Conservation (phyloP, 1,140 invertebrate species). For the Cherax quadricarinatus region DNA sequence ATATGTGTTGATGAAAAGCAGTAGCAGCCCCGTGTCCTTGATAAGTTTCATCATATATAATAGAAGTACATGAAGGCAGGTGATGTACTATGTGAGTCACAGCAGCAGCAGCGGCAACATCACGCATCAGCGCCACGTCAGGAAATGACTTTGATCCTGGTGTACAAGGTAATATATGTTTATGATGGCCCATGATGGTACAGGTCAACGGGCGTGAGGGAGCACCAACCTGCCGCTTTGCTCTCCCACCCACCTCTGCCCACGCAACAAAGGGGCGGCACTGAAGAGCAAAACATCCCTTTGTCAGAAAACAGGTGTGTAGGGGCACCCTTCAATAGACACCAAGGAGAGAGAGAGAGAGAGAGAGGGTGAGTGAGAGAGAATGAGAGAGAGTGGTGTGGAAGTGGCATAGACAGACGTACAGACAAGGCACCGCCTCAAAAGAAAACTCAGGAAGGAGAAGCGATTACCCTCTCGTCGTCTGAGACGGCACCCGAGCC, state of each 20-base stretch:
- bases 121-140: neutral
- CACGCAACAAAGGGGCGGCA: neutral
- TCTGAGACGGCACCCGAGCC: neutral
- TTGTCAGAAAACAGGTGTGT: conserved; percentile 12
- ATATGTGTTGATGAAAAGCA: too few species aligned
- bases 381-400: too few species aligned
- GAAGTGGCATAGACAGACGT: neutral
- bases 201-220: neutral
- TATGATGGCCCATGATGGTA: neutral
- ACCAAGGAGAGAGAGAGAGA: neutral
- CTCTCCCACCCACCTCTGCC: too few species aligned
- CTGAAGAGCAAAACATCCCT: neutral
- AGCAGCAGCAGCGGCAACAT: neutral
- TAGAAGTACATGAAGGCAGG: neutral
- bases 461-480: neutral
- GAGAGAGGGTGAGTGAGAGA: too few species aligned
- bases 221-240: neutral
- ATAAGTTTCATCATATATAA: neutral
- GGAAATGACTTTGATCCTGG: conserved; percentile 3
- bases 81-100: conserved; percentile 12
- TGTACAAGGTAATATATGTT: neutral
- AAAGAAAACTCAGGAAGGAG: neutral
- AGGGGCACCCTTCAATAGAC: neutral
- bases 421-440: neutral
- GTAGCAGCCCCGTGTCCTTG: too few species aligned